Base-by-base conservation (phyloP, 1,140 invertebrate species). In the Apis dorsata region DNA sequence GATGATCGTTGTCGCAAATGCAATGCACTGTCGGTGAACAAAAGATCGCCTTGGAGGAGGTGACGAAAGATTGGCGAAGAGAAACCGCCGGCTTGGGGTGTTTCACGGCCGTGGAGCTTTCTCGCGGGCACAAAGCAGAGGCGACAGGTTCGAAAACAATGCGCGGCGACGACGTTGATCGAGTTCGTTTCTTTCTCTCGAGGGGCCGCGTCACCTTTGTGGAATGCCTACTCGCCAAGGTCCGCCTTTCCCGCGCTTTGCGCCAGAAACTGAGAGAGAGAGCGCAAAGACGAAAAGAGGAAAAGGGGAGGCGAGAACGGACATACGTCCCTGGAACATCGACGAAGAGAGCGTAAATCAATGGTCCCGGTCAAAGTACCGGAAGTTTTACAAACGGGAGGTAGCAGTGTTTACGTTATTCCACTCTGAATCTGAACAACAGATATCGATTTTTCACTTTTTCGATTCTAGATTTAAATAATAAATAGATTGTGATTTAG, bases 191-290 rank as follows among this genome's bases (percentile, higher is more conserved):
- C n/a, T 70, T 79, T 71, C 21, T 71, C 53, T 57, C 80, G 8
- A 24, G 24, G 44, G 73, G 63, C 66, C 80, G 79, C 90, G 90
- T 91, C 91, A 91, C 87, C 90, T 85, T 63, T 78, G 57, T 86
- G 89, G 91, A 92, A 92, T 92, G 89, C 85, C 24, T 44, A 4
- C 74, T 63, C 84, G 87, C 68, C 89, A 85, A 91, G 89, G 88
- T 89, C 88, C 73, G 88, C 82, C 90, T 91, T 85, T 86, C 82
- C 78, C 87, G 34, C 28, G 28, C 72, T 70, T 77, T 73, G 69
- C 44, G 79, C 57, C 63, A 59, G 17, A 59, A 72, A 57, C 66
- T 57, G 66, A 51, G 70, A 55, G 60, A 44, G 34, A 69, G 63
- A 80, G 44, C 28, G 63, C 9, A 34, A 34, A 34, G 28, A 2